These are phyloP conservation scores for Orchesella flavescens DNA, from an alignment of 2,888 invertebrate species.

Conservation along the genomic window DNA sequence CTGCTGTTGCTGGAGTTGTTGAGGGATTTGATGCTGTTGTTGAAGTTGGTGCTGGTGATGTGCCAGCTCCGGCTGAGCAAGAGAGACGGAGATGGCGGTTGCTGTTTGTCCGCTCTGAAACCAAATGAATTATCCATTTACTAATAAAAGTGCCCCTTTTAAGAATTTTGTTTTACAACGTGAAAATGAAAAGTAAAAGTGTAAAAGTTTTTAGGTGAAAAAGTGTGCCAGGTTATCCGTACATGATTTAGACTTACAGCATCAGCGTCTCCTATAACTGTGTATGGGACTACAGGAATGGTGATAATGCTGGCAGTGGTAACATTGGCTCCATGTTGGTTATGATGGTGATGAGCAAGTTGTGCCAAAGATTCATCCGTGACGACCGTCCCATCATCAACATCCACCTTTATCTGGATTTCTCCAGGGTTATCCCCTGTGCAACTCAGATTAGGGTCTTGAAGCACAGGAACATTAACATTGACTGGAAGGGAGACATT, in stretches of 20 bases:
- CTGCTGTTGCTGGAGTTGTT: slow-evolving; percentile 59
- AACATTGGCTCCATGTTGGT: slow-evolving; percentile 67
- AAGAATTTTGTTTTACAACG: no score
- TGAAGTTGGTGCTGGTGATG: slow-evolving; percentile 67
- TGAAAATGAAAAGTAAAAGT: no score
- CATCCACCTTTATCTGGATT: slow-evolving; percentile 67
- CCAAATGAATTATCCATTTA: no score
- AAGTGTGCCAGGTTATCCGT: no score
- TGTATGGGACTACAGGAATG: slow-evolving; percentile 71
- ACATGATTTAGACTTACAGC: slow-evolving; percentile 57
- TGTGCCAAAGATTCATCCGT: slow-evolving; percentile 60
- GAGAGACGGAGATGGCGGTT: slow-evolving; percentile 69
- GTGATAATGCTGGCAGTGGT: slow-evolving; percentile 71
- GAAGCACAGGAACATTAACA: slow-evolving; percentile 63
- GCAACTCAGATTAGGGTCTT: slow-evolving; percentile 58
- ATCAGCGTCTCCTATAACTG: slow-evolving; percentile 70
- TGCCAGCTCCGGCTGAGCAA: slow-evolving; percentile 63
- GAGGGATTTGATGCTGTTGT: slow-evolving; percentile 55
- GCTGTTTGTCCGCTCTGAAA: slow-evolving; percentile 66
- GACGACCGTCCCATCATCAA: slow-evolving; percentile 62
- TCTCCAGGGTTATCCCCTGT: slow-evolving; percentile 50
- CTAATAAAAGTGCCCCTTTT: no score
- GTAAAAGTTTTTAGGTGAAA: no score
- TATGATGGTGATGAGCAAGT: slow-evolving; percentile 64
- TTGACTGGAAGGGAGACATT: slow-evolving; percentile 64